These are phyloP conservation scores for Calvadosia cruxmelitensis DNA, from an alignment of 30 jellyfish, hydroid and myxozoan genomes.

Conservation along the genomic window DNA sequence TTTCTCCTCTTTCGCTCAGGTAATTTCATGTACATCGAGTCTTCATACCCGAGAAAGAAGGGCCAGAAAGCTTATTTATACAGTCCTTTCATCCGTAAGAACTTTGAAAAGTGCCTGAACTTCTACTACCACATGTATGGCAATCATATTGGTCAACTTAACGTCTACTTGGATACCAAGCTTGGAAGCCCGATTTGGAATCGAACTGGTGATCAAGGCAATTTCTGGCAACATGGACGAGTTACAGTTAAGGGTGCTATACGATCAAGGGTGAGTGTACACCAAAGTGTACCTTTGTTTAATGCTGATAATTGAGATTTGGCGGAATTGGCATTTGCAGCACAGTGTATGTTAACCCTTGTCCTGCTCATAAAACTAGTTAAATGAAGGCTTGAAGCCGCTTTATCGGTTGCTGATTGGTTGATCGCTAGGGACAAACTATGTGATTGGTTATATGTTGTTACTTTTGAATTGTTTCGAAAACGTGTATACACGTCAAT, in stretches of 20 bases:
- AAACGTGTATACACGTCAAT: too few species aligned
- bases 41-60: slow-evolving; percentile 67
- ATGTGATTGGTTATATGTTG: too few species aligned
- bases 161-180: slow-evolving; percentile 33
- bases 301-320: neutral
- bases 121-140: slow-evolving; percentile 98
- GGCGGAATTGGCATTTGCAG: neutral
- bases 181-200: slow-evolving; percentile 71
- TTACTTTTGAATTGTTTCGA: too few species aligned
- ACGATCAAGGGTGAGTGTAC: slow-evolving; percentile 27
- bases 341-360: too few species aligned
- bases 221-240: slow-evolving; percentile 88
- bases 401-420: too few species aligned
- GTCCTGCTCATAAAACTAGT: too few species aligned
- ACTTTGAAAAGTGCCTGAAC: slow-evolving; percentile 65
- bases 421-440: too few species aligned
- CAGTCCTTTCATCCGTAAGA: slow-evolving; percentile 33
- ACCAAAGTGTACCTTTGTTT: neutral
- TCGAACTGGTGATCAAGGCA: slow-evolving; percentile 84
- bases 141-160: slow-evolving; percentile 55
- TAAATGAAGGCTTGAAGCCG: too few species aligned
- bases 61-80: slow-evolving; percentile 76
- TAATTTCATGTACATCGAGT: slow-evolving; percentile 66
- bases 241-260: slow-evolving; percentile 44
- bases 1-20: slow-evolving; percentile 30